These are phyloP conservation scores for Melikaiella ostensackeni DNA, from an alignment of 2,888 invertebrate species.

Conservation along the genomic window DNA sequence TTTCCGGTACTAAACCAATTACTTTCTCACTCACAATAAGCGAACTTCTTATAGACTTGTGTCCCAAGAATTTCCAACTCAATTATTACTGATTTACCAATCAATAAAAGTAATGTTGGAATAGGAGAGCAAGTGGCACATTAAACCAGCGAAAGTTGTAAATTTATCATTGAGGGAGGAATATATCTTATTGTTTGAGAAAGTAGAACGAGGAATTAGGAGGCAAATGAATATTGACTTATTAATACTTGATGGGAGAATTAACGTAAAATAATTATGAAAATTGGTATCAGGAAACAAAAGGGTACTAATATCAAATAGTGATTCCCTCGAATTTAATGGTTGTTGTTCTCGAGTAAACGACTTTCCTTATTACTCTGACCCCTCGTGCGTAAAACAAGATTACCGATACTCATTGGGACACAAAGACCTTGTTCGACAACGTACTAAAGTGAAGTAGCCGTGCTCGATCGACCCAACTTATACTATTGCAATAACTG, in stretches of 20 bases:
- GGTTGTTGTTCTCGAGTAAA: slow-evolving; percentile 32
- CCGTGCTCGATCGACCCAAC: slow-evolving; percentile 6
- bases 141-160: background rate
- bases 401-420: slow-evolving; percentile 63
- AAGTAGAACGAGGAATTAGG: background rate
- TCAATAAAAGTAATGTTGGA: no score
- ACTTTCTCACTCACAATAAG: background rate
- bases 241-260: background rate
- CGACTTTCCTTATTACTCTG: slow-evolving; percentile 36
- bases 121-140: background rate
- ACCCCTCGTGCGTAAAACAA: slow-evolving; percentile 60
- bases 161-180: background rate
- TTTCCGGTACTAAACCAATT: no score
- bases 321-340: slow-evolving; percentile 26
- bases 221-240: background rate
- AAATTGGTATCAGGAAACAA: background rate
- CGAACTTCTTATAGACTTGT: background rate
- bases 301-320: slow-evolving; percentile 12
- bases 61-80: no score
- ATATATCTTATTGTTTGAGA: background rate
- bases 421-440: slow-evolving; percentile 53
- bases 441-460: slow-evolving; percentile 35
- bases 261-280: slow-evolving; percentile 30
- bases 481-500: slow-evolving; percentile 21
- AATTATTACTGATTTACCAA: no score